Percentiles rank a stretch among this genome's conserved stretches.
phyloP scores from a whole-genome alignment of 2,888 invertebrate genomes.

The Coleophora deauratella region DNA sequence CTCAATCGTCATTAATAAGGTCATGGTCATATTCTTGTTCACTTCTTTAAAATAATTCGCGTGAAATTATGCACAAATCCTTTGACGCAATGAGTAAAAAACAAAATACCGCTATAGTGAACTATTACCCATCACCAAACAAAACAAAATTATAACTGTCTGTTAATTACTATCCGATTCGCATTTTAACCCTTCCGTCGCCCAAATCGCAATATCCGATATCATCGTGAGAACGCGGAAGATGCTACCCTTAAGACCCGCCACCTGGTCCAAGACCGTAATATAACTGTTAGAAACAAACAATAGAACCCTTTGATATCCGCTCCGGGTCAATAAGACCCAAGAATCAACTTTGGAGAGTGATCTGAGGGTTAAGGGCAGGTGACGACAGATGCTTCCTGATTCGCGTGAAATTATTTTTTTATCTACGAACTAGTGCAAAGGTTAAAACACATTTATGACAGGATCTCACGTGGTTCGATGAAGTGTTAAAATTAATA shows the following conservation, averaged over 20 bases:
- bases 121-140: no score
- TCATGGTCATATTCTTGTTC: no score
- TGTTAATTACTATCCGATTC: no score
- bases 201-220: constrained; percentile 34
- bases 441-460: constrained; percentile 28
- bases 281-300: constrained; percentile 54
- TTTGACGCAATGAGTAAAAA: no score
- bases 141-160: no score
- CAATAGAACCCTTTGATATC: constrained; percentile 59
- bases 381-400: constrained; percentile 66
- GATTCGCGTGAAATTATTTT: constrained; percentile 68
- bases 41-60: no score
- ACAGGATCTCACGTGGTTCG: constrained; percentile 50
- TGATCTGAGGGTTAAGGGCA: constrained; percentile 57
- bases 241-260: constrained; percentile 30
- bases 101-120: no score
- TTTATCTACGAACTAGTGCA: constrained; percentile 8
- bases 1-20: no score
- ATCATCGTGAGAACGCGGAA: constrained; percentile 62
- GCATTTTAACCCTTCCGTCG: constrained; percentile 28
- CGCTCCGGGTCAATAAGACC: constrained; percentile 43
- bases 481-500: constrained; percentile 67
- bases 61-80: no score
- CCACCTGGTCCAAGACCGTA: constrained; percentile 58
- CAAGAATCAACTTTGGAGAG: constrained; percentile 33